Evolutionary conservation across 92 coral and sea anemone genomes (phyloP), one percentile per base, ranked within the genome.

Genomic region (Epizoanthus fatuus): DNA sequence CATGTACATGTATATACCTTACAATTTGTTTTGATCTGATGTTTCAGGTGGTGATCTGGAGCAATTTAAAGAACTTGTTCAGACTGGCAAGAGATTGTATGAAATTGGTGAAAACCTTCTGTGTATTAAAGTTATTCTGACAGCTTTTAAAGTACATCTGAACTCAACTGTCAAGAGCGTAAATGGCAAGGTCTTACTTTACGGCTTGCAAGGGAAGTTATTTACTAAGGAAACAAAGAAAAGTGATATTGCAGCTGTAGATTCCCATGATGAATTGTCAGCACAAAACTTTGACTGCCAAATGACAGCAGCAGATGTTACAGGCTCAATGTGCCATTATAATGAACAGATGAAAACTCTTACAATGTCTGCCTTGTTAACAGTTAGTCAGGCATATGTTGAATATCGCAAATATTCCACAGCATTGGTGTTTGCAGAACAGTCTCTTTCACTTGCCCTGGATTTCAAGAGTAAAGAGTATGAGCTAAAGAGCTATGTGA

Each of bases 101-200:
- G 72, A 84, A 55, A 75, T 85, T 78, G 84, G 67, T 25, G 85
- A 85, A n/a, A 77, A 84, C 72, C 74, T 77, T 40, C 73, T 92
- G 56, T 87, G 92, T 63, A 94, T 93, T 49, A 84, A 72, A 42
- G 87, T 94, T 32, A 81, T 92, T 64, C 63, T 66, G 49, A 90
- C 98, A 69, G 95, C 94, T 20, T 84, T 94, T n/a, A 76, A 69
- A 69, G 90, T 95, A 20, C 98, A 94, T 77, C 72, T 82, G n/a
- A 82, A 81, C 49, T 74, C 69, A 52, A 52, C 59, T 63, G 86
- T 82, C 14, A 72, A 81, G 25, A 63, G 64, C 51, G 12, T 86
- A 38, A 64, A 63, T 63, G 70, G 80, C 40, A 76, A 86, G 72
- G 66, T 71, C 38, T 63, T 74, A 25, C n/a, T 72, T 14, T 45